Base-by-base conservation (phyloP, 2,888 invertebrate species). In the Argynnis bischoffii region DNA sequence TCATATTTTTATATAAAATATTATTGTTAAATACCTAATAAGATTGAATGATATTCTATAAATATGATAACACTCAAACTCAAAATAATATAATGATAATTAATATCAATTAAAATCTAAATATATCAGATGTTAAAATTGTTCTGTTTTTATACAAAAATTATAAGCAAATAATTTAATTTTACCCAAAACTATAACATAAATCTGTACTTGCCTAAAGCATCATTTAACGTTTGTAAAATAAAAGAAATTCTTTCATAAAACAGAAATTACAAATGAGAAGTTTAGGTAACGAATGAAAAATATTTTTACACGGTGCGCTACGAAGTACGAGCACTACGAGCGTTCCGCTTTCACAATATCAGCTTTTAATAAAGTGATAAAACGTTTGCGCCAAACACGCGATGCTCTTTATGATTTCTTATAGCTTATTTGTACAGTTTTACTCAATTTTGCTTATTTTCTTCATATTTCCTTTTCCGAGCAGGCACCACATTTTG, bases 281-380 rank as follows among this genome's bases (percentile, higher is more conserved):
- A 66, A 51, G 48, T 56, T 48, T 50, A 55, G 21, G 66, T 55
- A 56, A 50, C 69, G 67, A 71, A 72, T 79, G 77, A 74, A 71
- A 78, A 77, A 78, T 79, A 78, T 63, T 75, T 78, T 79, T 63
- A 59, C 64, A 69, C 76, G 78, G 78, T 77, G 76, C 73, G 75
- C 72, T 69, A 5, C 47, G 57, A 11, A 41, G 35, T 59, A 73
- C 69, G 76, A 76, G 74, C 73, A 74, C 74, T 75, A 63, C 72
- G 72, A 59, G 54, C 55, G 46, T 74, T 77, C 64, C 72, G 74
- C 68, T 79, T 76, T 76, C 79, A 78, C 80, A 84, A 80, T 81
- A 77, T 82, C 81, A 83, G 82, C 84, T 82, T 86, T 88, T 87
- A 89, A 87, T 88, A 88, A 86, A 86, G 87, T 86, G 85, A 88